A percentile compares a stretch with the other conserved stretches of the same genome.
Conservation (phyloP, 2,797 vertebrate species). For the Oryzias dopingdopingensis region DNA sequence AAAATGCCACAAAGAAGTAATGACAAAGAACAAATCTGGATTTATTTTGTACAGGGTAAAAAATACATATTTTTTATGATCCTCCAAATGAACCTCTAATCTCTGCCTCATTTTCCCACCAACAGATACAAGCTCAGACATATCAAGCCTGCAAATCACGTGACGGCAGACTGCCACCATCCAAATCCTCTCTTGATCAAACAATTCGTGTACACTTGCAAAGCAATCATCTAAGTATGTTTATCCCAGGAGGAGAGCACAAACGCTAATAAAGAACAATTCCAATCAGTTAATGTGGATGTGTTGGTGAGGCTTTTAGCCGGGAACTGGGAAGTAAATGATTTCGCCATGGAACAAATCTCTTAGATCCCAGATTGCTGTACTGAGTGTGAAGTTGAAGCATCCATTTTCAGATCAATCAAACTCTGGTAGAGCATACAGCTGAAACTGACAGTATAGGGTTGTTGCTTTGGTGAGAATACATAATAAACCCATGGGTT, state of each 20-base stretch:
- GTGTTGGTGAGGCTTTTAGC: constrained; percentile 30
- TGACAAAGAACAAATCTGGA: not conserved
- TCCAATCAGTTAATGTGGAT: constrained; percentile 72
- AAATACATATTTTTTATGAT: constrained; percentile 47
- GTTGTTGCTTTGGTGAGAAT: no score
- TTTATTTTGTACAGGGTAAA: constrained; percentile 9
- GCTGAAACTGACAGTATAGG: constrained; percentile 20
- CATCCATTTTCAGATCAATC: constrained; percentile 42
- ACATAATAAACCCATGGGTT: no score
- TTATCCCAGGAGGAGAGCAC: constrained; percentile 50
- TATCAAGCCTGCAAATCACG: constrained; percentile 58
- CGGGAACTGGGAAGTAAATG: constrained; percentile 37
- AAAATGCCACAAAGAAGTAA: not conserved
- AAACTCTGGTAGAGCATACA: constrained; percentile 42
- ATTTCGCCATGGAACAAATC: constrained; percentile 35
- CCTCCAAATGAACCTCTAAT: constrained; percentile 59
- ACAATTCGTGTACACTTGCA: constrained; percentile 51
- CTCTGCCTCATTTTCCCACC: constrained; percentile 51
- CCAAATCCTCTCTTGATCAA: constrained; percentile 69
- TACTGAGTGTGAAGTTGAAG: constrained; percentile 16
- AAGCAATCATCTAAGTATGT: constrained; percentile 72
- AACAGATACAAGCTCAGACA: constrained; percentile 60
- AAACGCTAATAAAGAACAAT: constrained; percentile 68
- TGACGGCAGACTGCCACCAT: constrained; percentile 54
- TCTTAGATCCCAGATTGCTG: constrained; percentile 26